Conservation (phyloP, 2,888 invertebrate species). For the Eupithecia insigniata region DNA sequence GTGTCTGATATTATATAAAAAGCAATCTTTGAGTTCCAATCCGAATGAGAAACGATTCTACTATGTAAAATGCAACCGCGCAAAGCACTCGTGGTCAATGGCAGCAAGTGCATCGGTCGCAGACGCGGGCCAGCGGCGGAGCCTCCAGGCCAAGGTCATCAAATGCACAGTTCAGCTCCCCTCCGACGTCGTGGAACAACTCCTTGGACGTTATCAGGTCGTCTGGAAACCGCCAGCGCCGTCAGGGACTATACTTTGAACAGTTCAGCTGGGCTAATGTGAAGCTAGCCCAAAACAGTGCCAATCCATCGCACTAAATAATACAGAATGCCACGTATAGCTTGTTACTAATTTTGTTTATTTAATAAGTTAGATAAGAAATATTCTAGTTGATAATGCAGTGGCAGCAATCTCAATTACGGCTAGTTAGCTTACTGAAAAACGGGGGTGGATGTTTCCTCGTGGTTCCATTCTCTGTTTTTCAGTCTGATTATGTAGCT, state of each 20-base stretch:
- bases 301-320: neutral
- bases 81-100: conserved; percentile 58
- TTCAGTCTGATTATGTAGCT: neutral
- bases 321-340: neutral
- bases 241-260: conserved; percentile 37
- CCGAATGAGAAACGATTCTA: conserved; percentile 9
- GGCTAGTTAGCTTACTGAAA: neutral
- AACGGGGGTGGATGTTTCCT: neutral
- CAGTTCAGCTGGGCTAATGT: neutral
- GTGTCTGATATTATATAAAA: neutral
- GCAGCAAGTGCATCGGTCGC: conserved; percentile 79
- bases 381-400: neutral
- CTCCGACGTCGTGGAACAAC: conserved; percentile 95
- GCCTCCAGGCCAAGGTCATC: conserved; percentile 83
- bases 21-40: neutral
- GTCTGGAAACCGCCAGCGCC: conserved; percentile 83
- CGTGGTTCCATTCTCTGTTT: neutral
- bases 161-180: conserved; percentile 96
- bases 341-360: neutral
- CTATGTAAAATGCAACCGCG: conserved; percentile 64
- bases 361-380: neutral
- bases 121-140: conserved; percentile 50
- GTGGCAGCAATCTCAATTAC: neutral
- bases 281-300: neutral
- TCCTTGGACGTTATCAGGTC: conserved; percentile 94